Evolutionary conservation across 2,113 vertebrate species (phyloP).

Genomic region (Colistium nudipinnis): DNA sequence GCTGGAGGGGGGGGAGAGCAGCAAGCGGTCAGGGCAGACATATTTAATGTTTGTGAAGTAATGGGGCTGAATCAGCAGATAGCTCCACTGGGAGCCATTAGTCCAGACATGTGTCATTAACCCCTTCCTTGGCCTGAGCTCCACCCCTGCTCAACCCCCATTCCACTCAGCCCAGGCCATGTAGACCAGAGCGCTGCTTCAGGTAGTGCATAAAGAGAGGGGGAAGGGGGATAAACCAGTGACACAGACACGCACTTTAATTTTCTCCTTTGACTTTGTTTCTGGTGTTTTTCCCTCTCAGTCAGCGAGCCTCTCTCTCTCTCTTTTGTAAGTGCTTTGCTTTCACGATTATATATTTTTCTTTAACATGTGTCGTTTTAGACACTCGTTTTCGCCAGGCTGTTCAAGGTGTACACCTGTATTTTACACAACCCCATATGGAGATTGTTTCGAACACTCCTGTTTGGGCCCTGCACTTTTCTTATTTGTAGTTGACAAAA

Average conservation of each 20-base stretch:
- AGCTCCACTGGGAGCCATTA: slow-evolving; percentile 87
- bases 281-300: slow-evolving; percentile 4
- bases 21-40: slow-evolving; percentile 83
- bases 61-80: slow-evolving; percentile 90
- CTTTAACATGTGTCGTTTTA: neutral
- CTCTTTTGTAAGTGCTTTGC: slow-evolving; percentile 8
- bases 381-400: neutral
- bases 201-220: slow-evolving; percentile 37
- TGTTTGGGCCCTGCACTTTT: slow-evolving; percentile 3
- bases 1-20: slow-evolving; percentile 77
- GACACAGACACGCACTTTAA: slow-evolving; percentile 6
- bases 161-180: slow-evolving; percentile 16
- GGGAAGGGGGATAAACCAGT: slow-evolving; percentile 20
- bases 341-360: slow-evolving; percentile 9
- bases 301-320: neutral
- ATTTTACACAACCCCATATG: neutral
- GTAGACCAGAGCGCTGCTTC: slow-evolving; percentile 43
- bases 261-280: slow-evolving; percentile 24
- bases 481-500: slow-evolving; percentile 2
- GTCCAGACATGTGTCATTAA: slow-evolving; percentile 86
- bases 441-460: slow-evolving; percentile 2
- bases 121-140: slow-evolving; percentile 80
- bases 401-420: neutral
- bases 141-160: slow-evolving; percentile 31
- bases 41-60: slow-evolving; percentile 90